These are phyloP conservation scores for Pygoscelis adeliae DNA, from an alignment of 2,113 vertebrate species.

Conservation along the genomic window DNA sequence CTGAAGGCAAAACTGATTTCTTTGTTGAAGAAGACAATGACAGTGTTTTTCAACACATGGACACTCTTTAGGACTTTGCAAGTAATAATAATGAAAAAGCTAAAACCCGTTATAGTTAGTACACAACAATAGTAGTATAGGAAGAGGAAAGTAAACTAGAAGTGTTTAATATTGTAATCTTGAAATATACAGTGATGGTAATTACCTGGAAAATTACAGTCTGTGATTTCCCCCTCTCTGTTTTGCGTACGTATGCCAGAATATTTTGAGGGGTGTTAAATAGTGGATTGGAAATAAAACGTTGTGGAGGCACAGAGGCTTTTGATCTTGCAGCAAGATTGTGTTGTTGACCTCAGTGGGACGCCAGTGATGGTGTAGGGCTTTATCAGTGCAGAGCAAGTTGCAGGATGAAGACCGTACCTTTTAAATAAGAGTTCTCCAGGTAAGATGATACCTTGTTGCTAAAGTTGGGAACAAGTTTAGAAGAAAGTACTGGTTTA, in stretches of 20 bases:
- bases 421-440: neutral
- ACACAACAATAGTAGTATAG: neutral
- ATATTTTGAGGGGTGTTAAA: neutral
- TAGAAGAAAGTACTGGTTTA: neutral
- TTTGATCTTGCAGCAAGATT: neutral
- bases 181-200: neutral
- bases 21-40: constrained; percentile 25
- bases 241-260: neutral
- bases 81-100: neutral
- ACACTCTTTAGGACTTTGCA: neutral
- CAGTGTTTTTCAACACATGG: neutral
- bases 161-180: neutral
- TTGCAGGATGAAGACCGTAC: neutral
- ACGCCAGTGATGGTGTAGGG: neutral
- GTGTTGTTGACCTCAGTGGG: neutral
- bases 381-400: neutral
- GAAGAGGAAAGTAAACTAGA: neutral
- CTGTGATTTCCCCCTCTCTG: neutral
- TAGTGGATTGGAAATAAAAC: neutral
- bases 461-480: neutral
- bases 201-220: neutral
- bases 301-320: neutral
- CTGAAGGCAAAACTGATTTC: neutral
- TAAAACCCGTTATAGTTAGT: neutral
- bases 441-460: neutral